Conservation (phyloP, 2,888 invertebrate species). For the Balanococcus diminutus region DNA sequence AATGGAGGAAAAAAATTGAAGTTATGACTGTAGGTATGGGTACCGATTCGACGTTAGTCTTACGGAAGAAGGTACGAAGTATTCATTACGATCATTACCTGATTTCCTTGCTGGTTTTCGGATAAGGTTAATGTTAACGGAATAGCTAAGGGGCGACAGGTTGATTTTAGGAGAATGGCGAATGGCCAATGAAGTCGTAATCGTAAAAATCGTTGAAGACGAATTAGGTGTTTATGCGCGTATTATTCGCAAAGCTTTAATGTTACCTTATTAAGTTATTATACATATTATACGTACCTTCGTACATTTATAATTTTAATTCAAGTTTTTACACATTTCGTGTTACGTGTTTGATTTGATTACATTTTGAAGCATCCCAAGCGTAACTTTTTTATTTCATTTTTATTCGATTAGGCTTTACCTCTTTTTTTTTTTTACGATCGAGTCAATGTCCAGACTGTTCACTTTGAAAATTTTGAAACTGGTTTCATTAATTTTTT, state of each 20-base stretch:
- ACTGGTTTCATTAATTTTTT: too few relatives aligned
- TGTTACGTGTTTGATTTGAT: constrained; percentile 13
- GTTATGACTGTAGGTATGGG: neutral
- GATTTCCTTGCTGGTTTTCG: neutral
- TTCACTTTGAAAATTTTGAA: too few relatives aligned
- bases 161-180: neutral
- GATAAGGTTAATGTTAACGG: neutral
- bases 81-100: neutral
- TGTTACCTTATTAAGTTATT: neutral
- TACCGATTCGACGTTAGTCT: neutral
- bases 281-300: too few relatives aligned
- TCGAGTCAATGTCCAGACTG: too few relatives aligned
- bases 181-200: neutral
- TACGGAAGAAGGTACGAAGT: neutral
- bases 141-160: neutral
- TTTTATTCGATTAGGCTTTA: too few relatives aligned
- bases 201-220: neutral
- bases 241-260: neutral
- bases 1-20: neutral
- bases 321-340: neutral
- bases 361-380: constrained; percentile 24
- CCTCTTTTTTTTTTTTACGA: too few relatives aligned
- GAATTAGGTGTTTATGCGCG: neutral
- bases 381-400: neutral
- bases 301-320: neutral